These are phyloP conservation scores for Oxyruncus cristatus DNA, from an alignment of 2,113 vertebrate genomes.

Conservation along the genomic window DNA sequence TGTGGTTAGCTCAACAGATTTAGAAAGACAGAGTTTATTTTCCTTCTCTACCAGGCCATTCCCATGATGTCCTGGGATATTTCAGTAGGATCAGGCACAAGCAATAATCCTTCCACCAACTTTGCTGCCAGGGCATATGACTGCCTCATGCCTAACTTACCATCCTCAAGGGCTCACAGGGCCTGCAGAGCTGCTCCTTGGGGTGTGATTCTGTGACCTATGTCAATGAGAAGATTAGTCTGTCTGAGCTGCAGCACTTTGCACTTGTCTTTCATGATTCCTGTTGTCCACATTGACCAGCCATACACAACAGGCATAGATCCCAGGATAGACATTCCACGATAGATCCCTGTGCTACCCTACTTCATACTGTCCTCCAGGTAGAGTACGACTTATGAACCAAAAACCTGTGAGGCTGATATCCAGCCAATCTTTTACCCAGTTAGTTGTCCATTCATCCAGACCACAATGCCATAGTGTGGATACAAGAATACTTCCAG, in stretches of 20 bases:
- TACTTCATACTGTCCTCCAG: neutral
- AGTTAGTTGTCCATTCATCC: neutral
- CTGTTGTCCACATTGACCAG: neutral
- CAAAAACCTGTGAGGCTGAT: neutral
- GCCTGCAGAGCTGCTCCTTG: neutral
- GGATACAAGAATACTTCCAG: neutral
- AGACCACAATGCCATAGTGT: neutral
- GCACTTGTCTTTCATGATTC: neutral
- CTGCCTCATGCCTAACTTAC: neutral
- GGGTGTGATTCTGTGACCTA: neutral
- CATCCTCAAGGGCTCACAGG: neutral
- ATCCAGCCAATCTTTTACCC: neutral
- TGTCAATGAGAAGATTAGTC: neutral
- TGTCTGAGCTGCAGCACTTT: neutral
- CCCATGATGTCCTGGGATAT: neutral
- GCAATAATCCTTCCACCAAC: neutral
- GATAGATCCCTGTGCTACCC: neutral
- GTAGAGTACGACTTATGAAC: neutral
- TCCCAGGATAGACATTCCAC: neutral
- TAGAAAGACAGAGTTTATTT: neutral
- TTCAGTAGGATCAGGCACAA: neutral
- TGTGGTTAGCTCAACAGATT: neutral
- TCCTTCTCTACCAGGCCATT: neutral
- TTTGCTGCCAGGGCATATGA: neutral
- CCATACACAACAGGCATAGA: neutral